These are phyloP conservation scores for Drosophila mauritiana DNA, from an alignment of 1,140 invertebrate species.

Conservation along the genomic window DNA sequence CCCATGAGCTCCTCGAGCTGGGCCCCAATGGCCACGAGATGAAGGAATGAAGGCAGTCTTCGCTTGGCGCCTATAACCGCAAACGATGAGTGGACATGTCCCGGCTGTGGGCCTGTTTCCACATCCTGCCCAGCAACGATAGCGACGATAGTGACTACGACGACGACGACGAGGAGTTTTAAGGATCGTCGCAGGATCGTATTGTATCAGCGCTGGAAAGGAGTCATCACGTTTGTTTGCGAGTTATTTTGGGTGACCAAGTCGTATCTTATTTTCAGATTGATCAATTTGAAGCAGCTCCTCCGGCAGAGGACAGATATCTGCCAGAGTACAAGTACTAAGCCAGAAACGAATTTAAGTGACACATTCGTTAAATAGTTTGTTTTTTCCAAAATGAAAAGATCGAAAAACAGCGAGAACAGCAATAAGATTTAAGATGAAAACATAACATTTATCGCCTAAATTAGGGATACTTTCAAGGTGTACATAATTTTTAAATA, in stretches of 20 bases:
- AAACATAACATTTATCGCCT: constrained; percentile 49
- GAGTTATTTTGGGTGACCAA: constrained; percentile 67
- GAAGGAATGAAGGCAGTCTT: constrained; percentile 83
- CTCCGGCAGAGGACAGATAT: constrained; percentile 6
- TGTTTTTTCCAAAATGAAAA: constrained; percentile 39
- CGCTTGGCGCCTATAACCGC: constrained; percentile 80
- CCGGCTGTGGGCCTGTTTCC: constrained; percentile 59
- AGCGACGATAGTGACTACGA: constrained; percentile 51
- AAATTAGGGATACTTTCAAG: constrained; percentile 66
- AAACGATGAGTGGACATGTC: constrained; percentile 76
- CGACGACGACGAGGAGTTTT: constrained; percentile 48
- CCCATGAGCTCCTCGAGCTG: constrained; percentile 83
- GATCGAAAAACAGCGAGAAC: constrained; percentile 38
- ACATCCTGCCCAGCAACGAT: constrained; percentile 59
- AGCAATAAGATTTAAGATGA: constrained; percentile 35
- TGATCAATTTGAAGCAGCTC: constrained; percentile 36
- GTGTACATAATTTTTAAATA: constrained; percentile 78
- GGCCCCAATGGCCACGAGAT: constrained; percentile 80
- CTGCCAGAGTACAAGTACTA: constrained; percentile 61
- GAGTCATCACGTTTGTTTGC: constrained; percentile 62
- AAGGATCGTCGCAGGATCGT: constrained; percentile 20
- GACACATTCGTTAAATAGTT: constrained; percentile 56
- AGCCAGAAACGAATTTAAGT: constrained; percentile 67
- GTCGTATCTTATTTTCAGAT: constrained; percentile 58
- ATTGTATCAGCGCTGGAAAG: neutral